These are phyloP conservation scores for Torymus tubicola DNA, from an alignment of 2,888 invertebrate genomes.

Conservation along the genomic window DNA sequence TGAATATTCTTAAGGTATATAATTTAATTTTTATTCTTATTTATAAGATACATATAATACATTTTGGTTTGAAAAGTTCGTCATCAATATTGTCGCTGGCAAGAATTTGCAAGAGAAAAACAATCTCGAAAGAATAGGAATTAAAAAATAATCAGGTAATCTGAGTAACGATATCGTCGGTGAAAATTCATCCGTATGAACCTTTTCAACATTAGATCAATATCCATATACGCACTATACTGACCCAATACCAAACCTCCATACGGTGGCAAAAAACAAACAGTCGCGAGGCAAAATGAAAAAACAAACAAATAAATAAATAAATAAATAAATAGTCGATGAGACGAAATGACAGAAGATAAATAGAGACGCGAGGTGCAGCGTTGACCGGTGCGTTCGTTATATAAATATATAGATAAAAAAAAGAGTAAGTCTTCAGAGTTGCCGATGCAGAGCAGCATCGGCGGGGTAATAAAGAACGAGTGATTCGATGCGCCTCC, in stretches of 20 bases:
- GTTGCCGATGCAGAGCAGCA: slow-evolving; percentile 3
- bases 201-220: not conserved
- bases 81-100: slow-evolving; percentile 15
- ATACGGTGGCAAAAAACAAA: not conserved
- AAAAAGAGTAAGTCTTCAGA: slow-evolving; percentile 10
- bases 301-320: slow-evolving; percentile 37
- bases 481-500: too few species aligned
- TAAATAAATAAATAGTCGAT: slow-evolving; percentile 38
- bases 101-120: slow-evolving; percentile 14
- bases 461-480: too few species aligned
- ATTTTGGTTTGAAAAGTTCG: not conserved
- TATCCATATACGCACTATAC: not conserved
- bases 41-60: not conserved
- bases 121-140: not conserved
- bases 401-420: slow-evolving; percentile 18
- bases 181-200: not conserved
- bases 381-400: not conserved
- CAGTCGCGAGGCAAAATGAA: not conserved
- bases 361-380: slow-evolving; percentile 9
- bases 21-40: slow-evolving; percentile 3
- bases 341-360: not conserved
- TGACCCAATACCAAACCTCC: slow-evolving; percentile 2
- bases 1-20: not conserved
- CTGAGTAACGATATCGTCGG: slow-evolving; percentile 6
- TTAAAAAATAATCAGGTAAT: slow-evolving; percentile 24